These are phyloP conservation scores for Zhengitettix transpicula DNA, from an alignment of 2,888 invertebrate genomes.

Conservation along the genomic window DNA sequence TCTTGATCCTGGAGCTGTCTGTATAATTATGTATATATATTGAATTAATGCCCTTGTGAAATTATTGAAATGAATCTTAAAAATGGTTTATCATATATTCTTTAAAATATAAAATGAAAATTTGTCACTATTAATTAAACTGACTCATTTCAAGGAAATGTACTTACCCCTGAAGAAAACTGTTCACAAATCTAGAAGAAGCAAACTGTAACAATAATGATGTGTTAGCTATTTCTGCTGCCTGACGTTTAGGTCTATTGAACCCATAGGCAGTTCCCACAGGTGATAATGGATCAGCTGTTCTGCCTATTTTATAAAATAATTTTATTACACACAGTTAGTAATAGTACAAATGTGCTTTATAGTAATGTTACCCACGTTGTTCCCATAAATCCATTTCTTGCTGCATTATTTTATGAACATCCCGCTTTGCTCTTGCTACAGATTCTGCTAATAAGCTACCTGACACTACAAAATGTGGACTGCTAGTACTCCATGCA, in stretches of 20 bases:
- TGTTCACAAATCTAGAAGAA: constrained; percentile 26
- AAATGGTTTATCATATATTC: neutral
- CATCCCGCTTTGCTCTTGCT: constrained; percentile 25
- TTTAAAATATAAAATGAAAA: no score
- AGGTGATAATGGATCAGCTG: constrained; percentile 26
- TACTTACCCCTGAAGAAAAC: constrained; percentile 23
- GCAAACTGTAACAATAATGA: constrained; percentile 31
- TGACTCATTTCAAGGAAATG: neutral
- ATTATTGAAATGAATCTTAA: neutral
- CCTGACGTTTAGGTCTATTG: constrained; percentile 29
- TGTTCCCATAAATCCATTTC: constrained; percentile 22
- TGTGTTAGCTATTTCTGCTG: constrained; percentile 28
- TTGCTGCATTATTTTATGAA: constrained; percentile 21
- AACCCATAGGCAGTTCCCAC: constrained; percentile 29
- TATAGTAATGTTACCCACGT: constrained; percentile 13
- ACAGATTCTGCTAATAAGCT: constrained; percentile 24
- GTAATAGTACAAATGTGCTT: neutral
- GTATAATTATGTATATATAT: neutral
- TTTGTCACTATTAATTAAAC: neutral
- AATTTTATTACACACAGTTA: neutral
- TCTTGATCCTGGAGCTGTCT: constrained; percentile 23
- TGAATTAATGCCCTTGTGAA: neutral
- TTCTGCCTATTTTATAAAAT: constrained; percentile 8
- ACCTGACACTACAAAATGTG: constrained; percentile 22
- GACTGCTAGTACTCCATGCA: constrained; percentile 23